Evolutionary conservation across 2,113 vertebrate species (phyloP).

Genomic region (Prinia subflava): DNA sequence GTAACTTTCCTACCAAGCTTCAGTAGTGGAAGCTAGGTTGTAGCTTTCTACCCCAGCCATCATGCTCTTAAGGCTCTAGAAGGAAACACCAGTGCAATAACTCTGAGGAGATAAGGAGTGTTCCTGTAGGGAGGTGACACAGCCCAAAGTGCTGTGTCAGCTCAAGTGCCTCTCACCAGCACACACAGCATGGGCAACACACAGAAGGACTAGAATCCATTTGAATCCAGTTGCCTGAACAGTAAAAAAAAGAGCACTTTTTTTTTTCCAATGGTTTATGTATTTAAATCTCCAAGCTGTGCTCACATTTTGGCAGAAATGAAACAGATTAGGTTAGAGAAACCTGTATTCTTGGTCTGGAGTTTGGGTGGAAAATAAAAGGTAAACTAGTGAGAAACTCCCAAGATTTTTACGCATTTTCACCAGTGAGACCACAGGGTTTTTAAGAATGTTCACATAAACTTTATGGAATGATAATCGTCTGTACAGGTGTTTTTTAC

Average conservation of each 20-base stretch:
- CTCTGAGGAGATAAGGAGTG: background rate
- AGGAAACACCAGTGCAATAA: background rate
- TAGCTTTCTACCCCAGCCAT: background rate
- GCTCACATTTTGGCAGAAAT: background rate
- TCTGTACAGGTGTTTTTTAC: background rate
- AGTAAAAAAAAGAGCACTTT: background rate
- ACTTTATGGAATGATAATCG: background rate
- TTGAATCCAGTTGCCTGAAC: background rate
- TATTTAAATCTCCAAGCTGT: background rate
- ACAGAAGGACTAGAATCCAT: background rate
- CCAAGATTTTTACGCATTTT: background rate
- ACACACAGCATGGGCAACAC: background rate
- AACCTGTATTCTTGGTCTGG: background rate
- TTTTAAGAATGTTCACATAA: background rate
- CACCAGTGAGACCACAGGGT: background rate
- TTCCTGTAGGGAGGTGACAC: rapidly evolving
- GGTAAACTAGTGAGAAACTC: background rate
- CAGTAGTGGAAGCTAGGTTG: background rate
- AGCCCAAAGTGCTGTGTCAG: background rate
- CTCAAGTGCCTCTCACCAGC: background rate
- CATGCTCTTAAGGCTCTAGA: background rate
- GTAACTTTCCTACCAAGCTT: background rate
- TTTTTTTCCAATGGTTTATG: background rate
- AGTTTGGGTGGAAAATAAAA: background rate
- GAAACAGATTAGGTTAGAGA: background rate